Conservation (phyloP, 2,113 vertebrate species). For the cattle (Bos taurus) region DNA sequence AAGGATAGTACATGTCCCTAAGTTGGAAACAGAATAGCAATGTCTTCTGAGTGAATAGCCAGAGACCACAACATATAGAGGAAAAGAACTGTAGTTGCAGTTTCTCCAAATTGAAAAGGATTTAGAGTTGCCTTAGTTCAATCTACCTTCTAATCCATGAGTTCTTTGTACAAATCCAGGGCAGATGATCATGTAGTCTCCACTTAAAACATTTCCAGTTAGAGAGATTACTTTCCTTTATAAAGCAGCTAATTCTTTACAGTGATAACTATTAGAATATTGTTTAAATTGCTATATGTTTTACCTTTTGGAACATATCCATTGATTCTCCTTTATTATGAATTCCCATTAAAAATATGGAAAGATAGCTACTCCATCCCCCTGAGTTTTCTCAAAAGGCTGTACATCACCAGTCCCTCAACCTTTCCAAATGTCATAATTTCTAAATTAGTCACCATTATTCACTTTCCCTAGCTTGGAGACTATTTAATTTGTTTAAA, state of each 20-base stretch:
- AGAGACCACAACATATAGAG: neutral
- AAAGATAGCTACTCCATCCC: neutral
- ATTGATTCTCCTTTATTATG: neutral
- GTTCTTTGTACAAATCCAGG: neutral
- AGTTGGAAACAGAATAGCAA: slow-evolving; percentile 27
- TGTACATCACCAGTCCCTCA: neutral
- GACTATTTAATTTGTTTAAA: neutral
- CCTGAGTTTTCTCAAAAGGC: neutral
- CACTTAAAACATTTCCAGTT: neutral
- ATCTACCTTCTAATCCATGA: neutral
- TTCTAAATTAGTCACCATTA: slow-evolving; percentile 15
- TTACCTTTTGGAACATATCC: neutral
- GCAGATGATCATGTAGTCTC: neutral
- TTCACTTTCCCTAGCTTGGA: neutral
- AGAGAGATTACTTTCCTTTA: neutral
- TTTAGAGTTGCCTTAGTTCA: neutral
- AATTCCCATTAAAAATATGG: neutral
- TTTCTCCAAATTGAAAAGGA: slow-evolving; percentile 7
- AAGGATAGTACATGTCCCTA: neutral
- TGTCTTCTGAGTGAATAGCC: slow-evolving; percentile 25
- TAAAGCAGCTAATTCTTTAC: neutral
- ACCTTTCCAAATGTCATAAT: neutral
- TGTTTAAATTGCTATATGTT: neutral
- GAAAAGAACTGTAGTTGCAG: neutral
- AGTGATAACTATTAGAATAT: neutral